phyloP scores from a whole-genome alignment of 1,140 invertebrate genomes.

The Ips nitidus region DNA sequence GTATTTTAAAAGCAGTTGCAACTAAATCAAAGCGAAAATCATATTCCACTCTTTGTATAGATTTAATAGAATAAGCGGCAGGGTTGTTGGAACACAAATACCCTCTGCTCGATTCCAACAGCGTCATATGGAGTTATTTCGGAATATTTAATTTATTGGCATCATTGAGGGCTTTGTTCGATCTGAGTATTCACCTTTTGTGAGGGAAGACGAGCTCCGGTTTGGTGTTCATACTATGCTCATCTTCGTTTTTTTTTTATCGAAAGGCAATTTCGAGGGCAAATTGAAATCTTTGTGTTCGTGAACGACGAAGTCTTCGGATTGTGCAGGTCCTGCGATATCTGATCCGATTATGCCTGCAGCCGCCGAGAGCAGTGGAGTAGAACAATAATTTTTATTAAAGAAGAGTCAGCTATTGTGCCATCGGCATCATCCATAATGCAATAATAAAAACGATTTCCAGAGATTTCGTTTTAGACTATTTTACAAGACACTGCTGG shows the following conservation, averaged over 20 bases:
- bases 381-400: slow-evolving; percentile 37
- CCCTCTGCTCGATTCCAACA: too few species aligned
- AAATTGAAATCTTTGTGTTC: slow-evolving; percentile 54
- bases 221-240: slow-evolving; percentile 48
- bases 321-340: slow-evolving; percentile 42
- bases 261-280: slow-evolving; percentile 53
- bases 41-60: too few species aligned
- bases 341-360: slow-evolving; percentile 53
- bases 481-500: background rate
- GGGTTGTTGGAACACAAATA: too few species aligned
- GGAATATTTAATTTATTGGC: slow-evolving; percentile 3
- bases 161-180: background rate
- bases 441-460: slow-evolving; percentile 17
- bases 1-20: too few species aligned
- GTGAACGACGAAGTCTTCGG: slow-evolving; percentile 44
- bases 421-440: slow-evolving; percentile 10
- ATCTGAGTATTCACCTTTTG: slow-evolving; percentile 33
- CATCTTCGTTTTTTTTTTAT: slow-evolving; percentile 44
- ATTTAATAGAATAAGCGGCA: too few species aligned
- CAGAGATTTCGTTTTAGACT: slow-evolving; percentile 1
- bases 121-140: too few species aligned
- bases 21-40: too few species aligned
- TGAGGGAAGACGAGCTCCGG: slow-evolving; percentile 41
- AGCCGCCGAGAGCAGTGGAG: slow-evolving; percentile 26
- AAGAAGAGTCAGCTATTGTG: slow-evolving; percentile 3